Evolutionary conservation across 2,797 vertebrate genomes (phyloP), one percentile per base, ranked within the genome.

Genomic region (Xenopus petersii): DNA sequence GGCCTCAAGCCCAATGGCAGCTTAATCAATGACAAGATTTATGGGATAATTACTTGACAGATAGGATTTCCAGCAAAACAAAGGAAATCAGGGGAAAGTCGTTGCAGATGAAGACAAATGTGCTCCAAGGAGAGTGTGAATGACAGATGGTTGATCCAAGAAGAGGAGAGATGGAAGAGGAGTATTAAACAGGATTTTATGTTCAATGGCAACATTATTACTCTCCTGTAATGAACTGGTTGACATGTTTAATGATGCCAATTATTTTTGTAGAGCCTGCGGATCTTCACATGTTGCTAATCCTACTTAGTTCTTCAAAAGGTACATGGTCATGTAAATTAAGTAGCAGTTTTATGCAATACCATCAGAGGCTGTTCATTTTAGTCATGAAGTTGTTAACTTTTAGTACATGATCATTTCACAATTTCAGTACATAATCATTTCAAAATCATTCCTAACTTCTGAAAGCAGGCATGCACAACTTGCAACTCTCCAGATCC

Each of bases 41-140:
- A 74, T 79, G 70, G 76, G 76, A 79, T 79, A 74, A 79, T 79
- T 79, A 79, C 71, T 73, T 79, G 76, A 79, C 71, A 64, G 66
- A 79, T 74, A 74, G 71, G 68, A 79, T 79, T 74, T 74, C 67
- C 61, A 70, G 17, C 71, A 65, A 59, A 73, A 79, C 71, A 79
- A 74, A 74, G 71, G 71, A 64, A 70, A 70, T 54, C 33, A 24
- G 64, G 66, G 74, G 55, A 65, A 66, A 74, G 65, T 54, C 63
- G 60, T 59, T 58, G 42, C 60, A 74, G 71, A 79, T 74, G 66
- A 74, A 74, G 76, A 79, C 67, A 54, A 65, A 74, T 74, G 60
- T 51, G 56, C 26, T 74, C 42, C 69, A 56, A 21, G 54, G 68
- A 60, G 51, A n/a, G 60, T 74, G 46, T 70, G 70, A 79, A 79